Conservation (phyloP, 2,888 invertebrate genomes). For the Chaetogeoica ovagalla region DNA sequence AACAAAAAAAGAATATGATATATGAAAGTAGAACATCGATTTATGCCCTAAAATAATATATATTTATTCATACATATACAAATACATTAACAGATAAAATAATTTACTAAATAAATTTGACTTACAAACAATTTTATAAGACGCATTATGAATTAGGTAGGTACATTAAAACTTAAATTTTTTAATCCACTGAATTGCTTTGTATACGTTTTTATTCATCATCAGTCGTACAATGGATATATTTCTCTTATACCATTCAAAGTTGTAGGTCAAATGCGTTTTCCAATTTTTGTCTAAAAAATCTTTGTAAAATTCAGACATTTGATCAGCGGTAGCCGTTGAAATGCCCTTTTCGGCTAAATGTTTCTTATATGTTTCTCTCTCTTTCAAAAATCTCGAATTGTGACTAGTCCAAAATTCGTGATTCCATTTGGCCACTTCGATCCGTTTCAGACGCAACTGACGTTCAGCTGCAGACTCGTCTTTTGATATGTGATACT, state of each 20-base stretch:
- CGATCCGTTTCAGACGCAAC: slow-evolving; percentile 68
- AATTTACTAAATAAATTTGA: slow-evolving; percentile 30
- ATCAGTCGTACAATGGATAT: slow-evolving; percentile 64
- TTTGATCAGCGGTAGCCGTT: slow-evolving; percentile 74
- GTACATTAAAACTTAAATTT: slow-evolving; percentile 34
- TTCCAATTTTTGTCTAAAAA: slow-evolving; percentile 83
- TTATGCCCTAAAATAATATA: slow-evolving; percentile 25
- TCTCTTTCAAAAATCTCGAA: slow-evolving; percentile 71
- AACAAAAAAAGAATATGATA: slow-evolving; percentile 29
- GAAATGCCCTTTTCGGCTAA: slow-evolving; percentile 39
- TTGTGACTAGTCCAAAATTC: slow-evolving; percentile 83
- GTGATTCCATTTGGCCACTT: slow-evolving; percentile 82
- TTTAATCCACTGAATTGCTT: slow-evolving; percentile 44
- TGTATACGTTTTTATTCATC: slow-evolving; percentile 43
- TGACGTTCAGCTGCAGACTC: slow-evolving; percentile 71
- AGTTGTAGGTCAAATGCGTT: slow-evolving; percentile 75
- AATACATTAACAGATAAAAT: neutral
- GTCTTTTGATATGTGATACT: slow-evolving; percentile 67
- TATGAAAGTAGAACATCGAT: slow-evolving; percentile 30
- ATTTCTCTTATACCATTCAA: slow-evolving; percentile 83
- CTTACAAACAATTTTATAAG: slow-evolving; percentile 30
- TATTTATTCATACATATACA: neutral
- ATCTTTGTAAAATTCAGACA: slow-evolving; percentile 85
- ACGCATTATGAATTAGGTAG: slow-evolving; percentile 18
- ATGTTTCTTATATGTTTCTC: slow-evolving; percentile 57